Conservation (phyloP, 2,888 invertebrate species). For the Muscina levida region DNA sequence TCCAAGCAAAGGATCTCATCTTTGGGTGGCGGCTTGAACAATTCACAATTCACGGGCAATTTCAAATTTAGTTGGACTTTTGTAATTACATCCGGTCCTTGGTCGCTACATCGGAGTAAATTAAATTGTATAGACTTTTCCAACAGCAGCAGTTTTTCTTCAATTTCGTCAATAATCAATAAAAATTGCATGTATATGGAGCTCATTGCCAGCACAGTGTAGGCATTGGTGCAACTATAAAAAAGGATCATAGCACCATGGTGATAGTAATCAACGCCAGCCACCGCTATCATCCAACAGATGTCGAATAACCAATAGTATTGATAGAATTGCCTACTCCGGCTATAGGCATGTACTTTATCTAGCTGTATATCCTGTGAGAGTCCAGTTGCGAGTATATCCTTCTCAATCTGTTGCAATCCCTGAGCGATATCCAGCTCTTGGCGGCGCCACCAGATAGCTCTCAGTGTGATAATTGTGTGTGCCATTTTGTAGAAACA, state of each 20-base stretch:
- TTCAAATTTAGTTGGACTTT: background rate
- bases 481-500: slow-evolving; percentile 65
- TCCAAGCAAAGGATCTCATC: background rate
- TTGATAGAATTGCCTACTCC: slow-evolving; percentile 9
- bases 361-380: slow-evolving; percentile 23
- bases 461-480: slow-evolving; percentile 59
- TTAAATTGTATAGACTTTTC: slow-evolving; percentile 30
- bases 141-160: slow-evolving; percentile 62
- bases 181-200: slow-evolving; percentile 69
- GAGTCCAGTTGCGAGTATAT: slow-evolving; percentile 53
- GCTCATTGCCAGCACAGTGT: slow-evolving; percentile 66
- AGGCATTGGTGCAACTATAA: slow-evolving; percentile 38
- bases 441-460: slow-evolving; percentile 61
- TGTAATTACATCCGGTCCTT: too few relatives aligned
- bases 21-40: background rate
- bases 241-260: background rate
- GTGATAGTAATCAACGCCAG: background rate
- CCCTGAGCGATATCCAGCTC: slow-evolving; percentile 55
- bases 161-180: slow-evolving; percentile 68
- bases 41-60: background rate
- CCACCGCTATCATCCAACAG: background rate
- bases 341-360: background rate
- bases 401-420: slow-evolving; percentile 48
- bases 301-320: slow-evolving; percentile 36
- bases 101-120: slow-evolving; percentile 29